Base-by-base conservation (phyloP, 1,140 invertebrate genomes). In the Drosophila rufa region DNA sequence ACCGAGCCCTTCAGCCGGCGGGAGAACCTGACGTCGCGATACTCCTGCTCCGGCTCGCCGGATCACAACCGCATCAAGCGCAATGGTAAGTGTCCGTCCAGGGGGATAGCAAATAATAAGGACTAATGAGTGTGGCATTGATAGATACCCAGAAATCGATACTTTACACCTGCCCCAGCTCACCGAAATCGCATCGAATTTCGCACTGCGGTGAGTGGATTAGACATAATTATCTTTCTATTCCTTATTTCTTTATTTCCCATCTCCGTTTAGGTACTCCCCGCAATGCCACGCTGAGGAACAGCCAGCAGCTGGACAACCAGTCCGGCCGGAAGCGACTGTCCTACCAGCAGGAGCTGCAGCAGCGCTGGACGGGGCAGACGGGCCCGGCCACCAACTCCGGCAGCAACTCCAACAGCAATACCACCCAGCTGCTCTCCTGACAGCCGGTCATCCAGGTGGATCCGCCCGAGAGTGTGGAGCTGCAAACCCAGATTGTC, bases 41-140 rank as follows among this genome's bases (percentile, higher is more conserved):
- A 96, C 82, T 96, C 95, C 47, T 95, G 95, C 82, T 95, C 95
- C 19, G 95, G 95, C 59, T 96, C 95, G 30, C 96, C 96, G 12
- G 95, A 96, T 90, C 94, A 96, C 82, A 94, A 95, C 89, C 94
- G 96, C 69, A 95, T 96, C 80, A 94, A 95, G 69, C 94, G 95
- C 77, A 96, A 96, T 93, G 96, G 96, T 96, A 94, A 93, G 94
- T 17, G 94, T 17, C 33, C 2, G n/a, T n/a, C 12, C 43, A 14
- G 17, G 14, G 9, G 9, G 6, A 33, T 27, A 51, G 42, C 40
- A 14, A 22, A 33, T 43, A 36, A 42, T 19, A 58, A 27, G 25
- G 25, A 51, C 60, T 75, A 40, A 40, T 60, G 46, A 58, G 48
- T 55, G 48, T 56, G 7, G 25, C 51, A 55, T 73, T 33, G 47